phyloP scores from a whole-genome alignment of 2,113 vertebrate genomes.

The Antidorcas marsupialis region DNA sequence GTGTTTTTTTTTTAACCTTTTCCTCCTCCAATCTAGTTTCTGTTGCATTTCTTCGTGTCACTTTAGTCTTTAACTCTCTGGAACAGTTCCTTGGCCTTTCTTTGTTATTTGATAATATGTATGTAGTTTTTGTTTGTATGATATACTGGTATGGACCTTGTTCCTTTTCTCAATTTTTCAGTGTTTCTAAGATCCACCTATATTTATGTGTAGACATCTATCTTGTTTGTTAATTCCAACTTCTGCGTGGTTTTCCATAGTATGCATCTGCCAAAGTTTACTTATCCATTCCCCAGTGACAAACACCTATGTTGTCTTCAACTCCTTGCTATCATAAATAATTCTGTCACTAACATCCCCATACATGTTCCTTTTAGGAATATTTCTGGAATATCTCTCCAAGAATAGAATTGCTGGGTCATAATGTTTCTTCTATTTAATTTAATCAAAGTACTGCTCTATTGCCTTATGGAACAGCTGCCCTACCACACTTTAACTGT shows the following conservation, averaged over 20 bases:
- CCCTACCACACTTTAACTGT: neutral
- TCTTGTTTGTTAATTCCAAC: constrained; percentile 25
- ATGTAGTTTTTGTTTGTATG: neutral
- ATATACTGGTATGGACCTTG: neutral
- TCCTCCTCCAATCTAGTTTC: neutral
- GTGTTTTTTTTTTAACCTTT: neutral
- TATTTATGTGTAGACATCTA: neutral
- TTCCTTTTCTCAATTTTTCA: neutral
- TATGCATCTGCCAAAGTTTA: neutral
- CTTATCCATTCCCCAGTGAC: neutral
- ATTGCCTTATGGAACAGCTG: neutral
- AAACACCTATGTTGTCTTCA: neutral
- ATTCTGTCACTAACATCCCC: neutral
- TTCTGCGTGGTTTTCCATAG: neutral
- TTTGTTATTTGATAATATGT: neutral
- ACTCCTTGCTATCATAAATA: neutral
- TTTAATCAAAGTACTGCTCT: neutral
- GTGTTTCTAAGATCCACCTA: neutral
- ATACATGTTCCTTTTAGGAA: neutral
- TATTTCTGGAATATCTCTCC: neutral
- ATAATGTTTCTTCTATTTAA: neutral
- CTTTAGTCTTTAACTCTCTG: constrained; percentile 4
- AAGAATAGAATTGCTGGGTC: neutral
- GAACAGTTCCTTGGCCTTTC: neutral
- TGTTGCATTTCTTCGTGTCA: neutral